These are phyloP conservation scores for Notodonta ziczac DNA, from an alignment of 2,888 invertebrate genomes.

Conservation along the genomic window DNA sequence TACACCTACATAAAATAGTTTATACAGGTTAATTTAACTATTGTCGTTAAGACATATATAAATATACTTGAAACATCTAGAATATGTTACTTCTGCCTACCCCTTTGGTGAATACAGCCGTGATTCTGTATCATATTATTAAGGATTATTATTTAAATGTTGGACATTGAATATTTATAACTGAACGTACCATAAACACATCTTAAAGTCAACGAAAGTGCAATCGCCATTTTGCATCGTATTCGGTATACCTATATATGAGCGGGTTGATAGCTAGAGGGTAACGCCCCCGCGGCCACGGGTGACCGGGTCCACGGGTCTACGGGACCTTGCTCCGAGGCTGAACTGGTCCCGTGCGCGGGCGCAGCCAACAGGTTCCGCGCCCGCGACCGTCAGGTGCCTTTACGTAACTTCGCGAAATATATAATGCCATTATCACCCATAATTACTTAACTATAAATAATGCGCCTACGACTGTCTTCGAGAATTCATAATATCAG, in stretches of 20 bases:
- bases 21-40: too few relatives aligned
- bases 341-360: constrained; percentile 62
- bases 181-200: not conserved
- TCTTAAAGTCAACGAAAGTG: not conserved
- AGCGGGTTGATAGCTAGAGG: constrained; percentile 50
- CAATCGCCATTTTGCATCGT: constrained; percentile 33
- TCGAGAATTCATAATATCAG: not conserved
- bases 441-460: not conserved
- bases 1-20: too few relatives aligned
- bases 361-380: constrained; percentile 49
- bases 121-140: too few relatives aligned
- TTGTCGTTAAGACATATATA: too few relatives aligned
- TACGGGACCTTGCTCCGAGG: constrained; percentile 71
- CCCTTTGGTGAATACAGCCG: too few relatives aligned
- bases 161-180: not conserved
- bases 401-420: constrained; percentile 65
- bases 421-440: constrained; percentile 44
- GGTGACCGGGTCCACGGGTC: constrained; percentile 50
- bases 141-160: too few relatives aligned
- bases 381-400: constrained; percentile 48
- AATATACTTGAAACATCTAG: too few relatives aligned
- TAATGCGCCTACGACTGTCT: not conserved
- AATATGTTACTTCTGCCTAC: too few relatives aligned
- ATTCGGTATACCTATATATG: constrained; percentile 48
- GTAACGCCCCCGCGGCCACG: constrained; percentile 48